Evolutionary conservation across 2,797 vertebrate species (phyloP).

Genomic region (Myotis planiceps): DNA sequence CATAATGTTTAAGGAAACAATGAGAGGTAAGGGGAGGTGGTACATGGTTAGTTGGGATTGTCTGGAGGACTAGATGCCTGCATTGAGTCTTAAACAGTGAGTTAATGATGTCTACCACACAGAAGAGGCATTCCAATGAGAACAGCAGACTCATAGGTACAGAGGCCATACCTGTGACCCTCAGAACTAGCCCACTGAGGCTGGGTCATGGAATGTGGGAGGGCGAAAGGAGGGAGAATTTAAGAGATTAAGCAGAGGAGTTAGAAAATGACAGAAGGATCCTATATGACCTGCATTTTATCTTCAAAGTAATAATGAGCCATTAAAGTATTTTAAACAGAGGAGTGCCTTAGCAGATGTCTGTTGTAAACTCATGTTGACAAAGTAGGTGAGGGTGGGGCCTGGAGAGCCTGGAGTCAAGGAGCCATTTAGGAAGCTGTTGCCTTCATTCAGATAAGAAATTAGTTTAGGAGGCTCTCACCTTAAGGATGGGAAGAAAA

Average conservation of each 20-base stretch:
- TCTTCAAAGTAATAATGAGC: background rate
- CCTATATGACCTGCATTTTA: background rate
- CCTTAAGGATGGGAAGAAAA: constrained; percentile 10
- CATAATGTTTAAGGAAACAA: background rate
- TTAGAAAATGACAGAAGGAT: background rate
- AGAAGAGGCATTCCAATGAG: background rate
- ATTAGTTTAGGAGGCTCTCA: background rate
- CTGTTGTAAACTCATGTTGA: background rate
- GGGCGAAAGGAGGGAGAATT: background rate
- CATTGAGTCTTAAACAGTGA: background rate
- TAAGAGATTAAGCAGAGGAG: background rate
- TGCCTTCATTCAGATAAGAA: background rate
- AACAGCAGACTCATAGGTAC: background rate
- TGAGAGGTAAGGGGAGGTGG: background rate
- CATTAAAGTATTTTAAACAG: background rate
- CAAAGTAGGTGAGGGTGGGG: background rate
- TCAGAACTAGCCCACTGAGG: background rate
- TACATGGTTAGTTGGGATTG: background rate
- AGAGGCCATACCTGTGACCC: background rate
- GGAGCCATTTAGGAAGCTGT: background rate
- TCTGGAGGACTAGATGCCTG: background rate
- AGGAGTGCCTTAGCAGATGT: background rate
- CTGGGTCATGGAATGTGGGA: background rate
- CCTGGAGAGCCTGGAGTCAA: background rate
- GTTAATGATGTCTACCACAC: background rate